These are phyloP conservation scores for Eupithecia insigniata DNA, from an alignment of 2,888 invertebrate genomes.

Conservation along the genomic window DNA sequence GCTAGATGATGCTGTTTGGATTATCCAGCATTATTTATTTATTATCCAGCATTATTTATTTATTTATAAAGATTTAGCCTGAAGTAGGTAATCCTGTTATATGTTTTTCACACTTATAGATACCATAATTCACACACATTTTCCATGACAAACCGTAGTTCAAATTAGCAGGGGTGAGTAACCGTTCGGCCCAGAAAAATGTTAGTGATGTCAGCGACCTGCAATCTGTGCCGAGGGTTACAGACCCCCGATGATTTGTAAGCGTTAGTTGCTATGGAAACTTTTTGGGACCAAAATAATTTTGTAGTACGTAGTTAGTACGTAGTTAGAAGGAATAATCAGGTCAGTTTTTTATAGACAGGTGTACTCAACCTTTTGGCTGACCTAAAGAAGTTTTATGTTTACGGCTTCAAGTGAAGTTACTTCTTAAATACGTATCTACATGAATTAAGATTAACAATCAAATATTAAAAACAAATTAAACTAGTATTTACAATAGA, in stretches of 20 bases:
- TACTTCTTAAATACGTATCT: too few species aligned
- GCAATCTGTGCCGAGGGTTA: slow-evolving; percentile 33
- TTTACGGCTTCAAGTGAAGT: too few species aligned
- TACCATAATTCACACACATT: slow-evolving; percentile 17
- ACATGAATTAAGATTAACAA: too few species aligned
- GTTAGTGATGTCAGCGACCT: slow-evolving; percentile 24
- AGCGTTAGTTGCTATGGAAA: slow-evolving; percentile 44
- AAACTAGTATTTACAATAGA: too few species aligned
- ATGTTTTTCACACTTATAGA: not conserved
- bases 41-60: too few species aligned
- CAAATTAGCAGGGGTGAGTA: slow-evolving; percentile 33
- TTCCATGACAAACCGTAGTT: slow-evolving; percentile 18
- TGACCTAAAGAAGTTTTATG: too few species aligned
- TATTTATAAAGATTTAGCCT: too few species aligned
- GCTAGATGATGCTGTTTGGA: too few species aligned
- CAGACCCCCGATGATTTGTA: slow-evolving; percentile 25
- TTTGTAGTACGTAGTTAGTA: too few species aligned
- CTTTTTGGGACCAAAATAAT: slow-evolving; percentile 10
- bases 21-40: too few species aligned
- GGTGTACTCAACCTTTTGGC: not conserved
- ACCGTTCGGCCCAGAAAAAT: slow-evolving; percentile 29
- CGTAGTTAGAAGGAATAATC: not conserved
- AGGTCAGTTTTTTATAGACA: not conserved
- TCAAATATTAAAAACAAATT: too few species aligned
- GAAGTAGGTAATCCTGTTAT: too few species aligned